A percentile compares a stretch with the other conserved stretches of the same genome.
phyloP scores from a whole-genome alignment of 2,113 vertebrate genomes.

The Vimba vimba region DNA sequence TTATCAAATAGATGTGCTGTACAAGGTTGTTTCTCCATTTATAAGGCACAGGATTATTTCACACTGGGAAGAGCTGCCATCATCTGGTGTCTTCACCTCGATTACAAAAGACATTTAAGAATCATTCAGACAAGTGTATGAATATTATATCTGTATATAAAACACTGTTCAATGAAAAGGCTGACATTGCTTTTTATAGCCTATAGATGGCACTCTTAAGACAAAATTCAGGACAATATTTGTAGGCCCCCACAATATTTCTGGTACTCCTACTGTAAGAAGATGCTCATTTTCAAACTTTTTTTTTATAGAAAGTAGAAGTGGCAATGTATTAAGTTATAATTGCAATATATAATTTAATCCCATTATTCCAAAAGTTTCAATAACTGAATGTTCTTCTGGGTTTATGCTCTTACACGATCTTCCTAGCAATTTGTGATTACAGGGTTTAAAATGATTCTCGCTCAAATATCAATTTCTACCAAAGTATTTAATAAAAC shows the following conservation, averaged over 20 bases:
- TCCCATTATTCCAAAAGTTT: no score
- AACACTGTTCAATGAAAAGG: not conserved
- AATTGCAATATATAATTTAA: no score
- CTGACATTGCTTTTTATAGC: not conserved
- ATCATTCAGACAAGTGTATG: not conserved
- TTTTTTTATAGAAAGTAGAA: not conserved
- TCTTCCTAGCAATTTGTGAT: not conserved
- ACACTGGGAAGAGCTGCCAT: not conserved
- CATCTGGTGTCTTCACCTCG: not conserved
- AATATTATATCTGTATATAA: not conserved
- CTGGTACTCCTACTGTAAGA: not conserved
- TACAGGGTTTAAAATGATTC: not conserved
- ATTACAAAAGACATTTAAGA: not conserved
- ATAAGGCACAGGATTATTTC: not conserved
- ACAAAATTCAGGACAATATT: not conserved
- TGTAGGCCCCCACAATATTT: not conserved
- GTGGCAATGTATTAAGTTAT: not conserved
- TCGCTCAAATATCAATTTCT: no score
- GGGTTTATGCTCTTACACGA: not conserved
- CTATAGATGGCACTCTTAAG: conserved; percentile 22
- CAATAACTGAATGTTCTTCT: not conserved
- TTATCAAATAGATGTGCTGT: conserved; percentile 15
- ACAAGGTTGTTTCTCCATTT: conserved; percentile 30
- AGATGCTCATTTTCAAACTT: not conserved
- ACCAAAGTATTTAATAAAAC: not conserved